These are phyloP conservation scores for Kobus ellipsiprymnus DNA, from an alignment of 2,113 vertebrate genomes.

Conservation along the genomic window DNA sequence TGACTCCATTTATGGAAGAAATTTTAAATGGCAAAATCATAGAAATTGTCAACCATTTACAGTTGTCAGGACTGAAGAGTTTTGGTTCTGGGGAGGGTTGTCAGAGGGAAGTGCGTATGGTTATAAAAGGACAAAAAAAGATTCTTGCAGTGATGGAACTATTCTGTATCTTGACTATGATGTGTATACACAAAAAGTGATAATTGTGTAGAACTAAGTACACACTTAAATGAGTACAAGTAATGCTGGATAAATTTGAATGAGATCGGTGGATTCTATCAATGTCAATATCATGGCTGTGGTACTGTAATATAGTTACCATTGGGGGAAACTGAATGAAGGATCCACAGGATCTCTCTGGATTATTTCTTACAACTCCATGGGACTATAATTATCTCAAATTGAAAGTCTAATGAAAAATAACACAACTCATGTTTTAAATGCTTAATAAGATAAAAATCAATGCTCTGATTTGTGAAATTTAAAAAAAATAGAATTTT, in stretches of 20 bases:
- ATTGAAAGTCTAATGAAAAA: neutral
- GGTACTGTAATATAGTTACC: neutral
- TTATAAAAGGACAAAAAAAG: neutral
- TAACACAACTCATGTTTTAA: neutral
- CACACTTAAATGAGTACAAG: neutral
- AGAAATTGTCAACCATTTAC: neutral
- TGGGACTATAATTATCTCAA: neutral
- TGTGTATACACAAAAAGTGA: neutral
- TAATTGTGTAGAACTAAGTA: neutral
- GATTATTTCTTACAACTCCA: neutral
- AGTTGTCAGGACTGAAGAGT: neutral
- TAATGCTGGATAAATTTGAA: neutral
- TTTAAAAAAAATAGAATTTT: conserved; percentile 8
- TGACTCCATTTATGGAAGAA: neutral
- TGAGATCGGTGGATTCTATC: neutral
- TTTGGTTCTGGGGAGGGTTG: neutral
- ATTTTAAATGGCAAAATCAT: conserved; percentile 22
- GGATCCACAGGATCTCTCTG: neutral
- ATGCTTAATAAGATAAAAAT: conserved; percentile 30
- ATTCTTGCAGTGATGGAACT: neutral
- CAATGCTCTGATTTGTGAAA: neutral
- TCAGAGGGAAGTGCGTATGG: neutral
- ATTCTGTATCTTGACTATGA: neutral
- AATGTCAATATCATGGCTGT: neutral
- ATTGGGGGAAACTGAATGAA: neutral